Base-by-base conservation (phyloP, 1,140 invertebrate genomes). In the Penaeus japonicus region DNA sequence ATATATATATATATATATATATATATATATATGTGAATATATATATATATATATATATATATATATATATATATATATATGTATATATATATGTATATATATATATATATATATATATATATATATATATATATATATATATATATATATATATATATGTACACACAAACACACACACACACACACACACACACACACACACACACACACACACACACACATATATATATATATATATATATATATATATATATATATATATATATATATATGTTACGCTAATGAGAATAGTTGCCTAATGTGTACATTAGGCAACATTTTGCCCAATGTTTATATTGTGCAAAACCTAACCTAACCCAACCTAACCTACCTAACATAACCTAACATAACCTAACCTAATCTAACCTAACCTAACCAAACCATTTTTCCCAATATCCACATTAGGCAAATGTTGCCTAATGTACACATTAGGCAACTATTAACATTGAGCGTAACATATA, bases 81-180 rank as follows among this genome's bases (percentile, higher is more conserved):
- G 27, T 17, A 65, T 65, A 65, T 17, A 17, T 17, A 65, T 65
- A 65, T 17, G 27, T 65, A 3, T 17, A 65, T 65, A 65, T 17
- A 65, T 65, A 65, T 17, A 65, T 17, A 65, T 4, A 65, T 17
- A 65, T 3, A 65, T 17, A 65, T 17, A 65, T 17, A 65, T 65
- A 65, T 65, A 65, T 65, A 65, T 65, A 65, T 65, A 65, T 65
- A 65, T 20, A 65, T 65, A 65, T 65, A 65, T 65, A 65, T 65
- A 20, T 65, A 65, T 65, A 65, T 65, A 65, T 65, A 65, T n/a
- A n/a, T n/a, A 2, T 39, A 39, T 7, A 39, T 7, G 7, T 7
- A 39, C 35, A 39, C 35, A 39, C 35, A 39, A 2, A 39, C 35
- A 39, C 35, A 39, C 35, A 39, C 35, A 39, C 35, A 39, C 35